These are phyloP conservation scores for Gallinago media DNA, from an alignment of 2,113 vertebrate genomes.

Conservation along the genomic window DNA sequence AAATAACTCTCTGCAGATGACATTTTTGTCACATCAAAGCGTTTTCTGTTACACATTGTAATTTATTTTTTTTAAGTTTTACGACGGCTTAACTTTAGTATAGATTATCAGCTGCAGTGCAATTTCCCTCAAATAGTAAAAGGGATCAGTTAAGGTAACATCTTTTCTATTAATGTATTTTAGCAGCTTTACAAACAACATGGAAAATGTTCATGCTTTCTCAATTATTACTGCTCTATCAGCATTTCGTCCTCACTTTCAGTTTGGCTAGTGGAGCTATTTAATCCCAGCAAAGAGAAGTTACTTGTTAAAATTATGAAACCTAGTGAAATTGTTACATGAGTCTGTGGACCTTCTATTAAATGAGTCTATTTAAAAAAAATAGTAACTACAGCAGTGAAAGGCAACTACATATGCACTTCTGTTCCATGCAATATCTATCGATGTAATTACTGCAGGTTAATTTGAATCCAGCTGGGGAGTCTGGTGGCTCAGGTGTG, in stretches of 20 bases:
- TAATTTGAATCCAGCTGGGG: not conserved
- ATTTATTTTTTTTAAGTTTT: constrained; percentile 13
- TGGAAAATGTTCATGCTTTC: not conserved
- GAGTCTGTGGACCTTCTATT: not conserved
- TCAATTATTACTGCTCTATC: not conserved
- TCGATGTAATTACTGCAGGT: not conserved
- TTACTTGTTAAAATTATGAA: not conserved
- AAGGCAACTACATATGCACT: not conserved
- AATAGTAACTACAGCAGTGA: not conserved
- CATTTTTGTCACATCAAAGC: not conserved
- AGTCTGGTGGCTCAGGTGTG: not conserved
- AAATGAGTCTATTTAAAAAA: not conserved
- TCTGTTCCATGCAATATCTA: not conserved
- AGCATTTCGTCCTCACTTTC: not conserved
- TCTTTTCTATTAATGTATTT: not conserved
- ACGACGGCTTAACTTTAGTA: not conserved
- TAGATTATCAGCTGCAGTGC: not conserved
- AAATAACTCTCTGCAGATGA: not conserved
- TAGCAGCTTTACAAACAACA: not conserved
- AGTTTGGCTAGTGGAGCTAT: not conserved
- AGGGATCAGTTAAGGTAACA: not conserved
- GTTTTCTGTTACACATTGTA: not conserved
- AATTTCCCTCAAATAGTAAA: not conserved
- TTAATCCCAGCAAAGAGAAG: not conserved
- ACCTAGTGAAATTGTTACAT: not conserved